Evolutionary conservation across 1,140 invertebrate genomes (phyloP), one percentile per base, ranked within the genome.

Genomic region (Phymastichus coffea): DNA sequence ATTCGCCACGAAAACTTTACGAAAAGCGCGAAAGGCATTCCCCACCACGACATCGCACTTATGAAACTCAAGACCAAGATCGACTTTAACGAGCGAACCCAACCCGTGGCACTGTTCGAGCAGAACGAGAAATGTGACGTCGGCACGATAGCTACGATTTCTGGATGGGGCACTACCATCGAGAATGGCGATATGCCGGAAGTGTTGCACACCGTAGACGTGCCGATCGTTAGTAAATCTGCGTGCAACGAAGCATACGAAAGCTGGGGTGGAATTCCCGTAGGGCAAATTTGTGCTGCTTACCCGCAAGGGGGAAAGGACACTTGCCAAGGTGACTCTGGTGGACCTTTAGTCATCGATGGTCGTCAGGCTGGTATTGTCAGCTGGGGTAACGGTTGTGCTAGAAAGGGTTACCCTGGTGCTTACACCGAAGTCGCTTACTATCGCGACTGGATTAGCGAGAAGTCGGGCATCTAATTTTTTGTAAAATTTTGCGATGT

Each of bases 301-400:
- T 46, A 38, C 12, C 23, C 41, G 25, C 22, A 22, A 22, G 71
- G 69, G 23, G 53, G 71, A 1, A 79, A 76, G 48, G 86, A 87
- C 66, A 80, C 86, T 10, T 88, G 86, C 69, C 79, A 84, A 57
- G 86, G 86, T 0, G 87, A 88, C 66, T 87, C 86, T 4, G 87
- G 87, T 25, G 86, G 87, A 4, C 86, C 86, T 6, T 68, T 85
- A 1, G 83, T 85, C 0, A 62, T 73, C 1, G 60, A 76, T n/a
- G 77, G 77, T 2, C 64, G 73, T 30, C 67, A 85, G 1, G 75
- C 83, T 37, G 89, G 89, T 26, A 77, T 91, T n/a, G 85, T 88
- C 0, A 90, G 88, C 1, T 90, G 85, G 83, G 90, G 91, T 3
- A 79, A 83, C 63, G 85, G 84, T 0, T 87, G 87, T 68, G 87